A percentile compares a stretch with the other conserved stretches of the same genome.
Evolutionary conservation across 2,888 invertebrate genomes (phyloP).

Genomic region (Crepidodera aurea): DNA sequence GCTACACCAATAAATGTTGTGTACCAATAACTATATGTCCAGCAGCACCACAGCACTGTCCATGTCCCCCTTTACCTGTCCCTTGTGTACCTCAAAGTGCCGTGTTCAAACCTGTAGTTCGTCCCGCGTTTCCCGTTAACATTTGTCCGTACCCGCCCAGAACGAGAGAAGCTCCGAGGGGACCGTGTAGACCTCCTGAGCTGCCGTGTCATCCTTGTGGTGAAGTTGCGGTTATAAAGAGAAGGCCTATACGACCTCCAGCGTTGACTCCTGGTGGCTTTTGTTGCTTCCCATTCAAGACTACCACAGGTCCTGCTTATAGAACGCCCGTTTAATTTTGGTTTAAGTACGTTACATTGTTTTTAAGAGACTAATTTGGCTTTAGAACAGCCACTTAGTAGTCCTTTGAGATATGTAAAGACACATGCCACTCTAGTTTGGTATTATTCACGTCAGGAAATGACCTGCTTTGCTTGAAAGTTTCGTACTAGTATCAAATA

Average conservation of each 20-base stretch:
- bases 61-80: background rate
- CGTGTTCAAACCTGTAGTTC: conserved; percentile 5
- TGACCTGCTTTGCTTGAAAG: no score
- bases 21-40: conserved; percentile 9
- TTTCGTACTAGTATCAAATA: no score
- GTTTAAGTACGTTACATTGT: no score
- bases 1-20: conserved; percentile 2
- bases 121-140: background rate
- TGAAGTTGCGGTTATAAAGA: background rate
- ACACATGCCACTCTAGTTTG: no score
- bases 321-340: background rate
- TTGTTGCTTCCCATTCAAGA: conserved; percentile 4
- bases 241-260: background rate
- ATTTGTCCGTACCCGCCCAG: conserved; percentile 4
- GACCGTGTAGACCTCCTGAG: conserved; percentile 3
- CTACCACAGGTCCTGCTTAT: conserved; percentile 1
- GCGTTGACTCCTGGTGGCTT: conserved; percentile 4
- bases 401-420: no score
- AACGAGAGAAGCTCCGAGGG: background rate
- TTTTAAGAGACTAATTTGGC: no score
- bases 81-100: background rate
- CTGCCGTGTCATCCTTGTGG: background rate
- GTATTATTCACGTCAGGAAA: no score
- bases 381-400: no score
- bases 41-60: conserved; percentile 1